Evolutionary conservation across 92 coral and sea anemone species (phyloP).

Genomic region (Zoanthus solanderi): DNA sequence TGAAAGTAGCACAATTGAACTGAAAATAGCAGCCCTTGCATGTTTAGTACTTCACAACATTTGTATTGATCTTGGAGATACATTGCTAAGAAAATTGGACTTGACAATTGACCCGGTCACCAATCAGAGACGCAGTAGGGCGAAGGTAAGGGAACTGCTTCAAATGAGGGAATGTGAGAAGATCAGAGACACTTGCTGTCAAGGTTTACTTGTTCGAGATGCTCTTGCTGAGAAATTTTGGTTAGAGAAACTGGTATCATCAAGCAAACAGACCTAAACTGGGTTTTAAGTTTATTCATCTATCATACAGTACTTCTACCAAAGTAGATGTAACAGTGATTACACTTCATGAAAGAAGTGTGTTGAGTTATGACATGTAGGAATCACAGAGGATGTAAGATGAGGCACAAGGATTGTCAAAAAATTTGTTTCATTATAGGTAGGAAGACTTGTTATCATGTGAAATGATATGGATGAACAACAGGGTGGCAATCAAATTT

Average conservation of each 20-base stretch:
- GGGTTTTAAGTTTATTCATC: not conserved
- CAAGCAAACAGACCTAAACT: conserved; percentile 25
- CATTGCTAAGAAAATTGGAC: no score
- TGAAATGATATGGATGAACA: conserved; percentile 52
- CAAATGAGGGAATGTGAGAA: no score
- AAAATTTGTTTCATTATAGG: conserved; percentile 44
- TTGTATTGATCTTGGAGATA: no score
- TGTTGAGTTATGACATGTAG: conserved; percentile 57
- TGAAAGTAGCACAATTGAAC: no score
- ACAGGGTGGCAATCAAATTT: conserved; percentile 35
- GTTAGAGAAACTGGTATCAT: conserved; percentile 13
- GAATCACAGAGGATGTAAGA: conserved; percentile 59
- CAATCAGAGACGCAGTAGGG: no score
- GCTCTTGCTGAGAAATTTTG: conserved; percentile 3
- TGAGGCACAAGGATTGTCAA: conserved; percentile 61
- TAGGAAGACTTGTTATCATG: conserved; percentile 53
- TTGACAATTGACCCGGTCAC: no score
- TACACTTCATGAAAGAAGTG: conserved; percentile 48
- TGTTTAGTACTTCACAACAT: no score
- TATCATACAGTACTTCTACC: conserved; percentile 21
- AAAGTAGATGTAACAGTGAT: conserved; percentile 24
- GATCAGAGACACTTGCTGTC: no score
- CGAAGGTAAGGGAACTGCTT: no score
- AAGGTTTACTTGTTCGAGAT: no score
- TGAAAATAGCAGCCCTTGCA: no score